phyloP scores from a whole-genome alignment of 2,888 invertebrate genomes.

The Beris chalybata region DNA sequence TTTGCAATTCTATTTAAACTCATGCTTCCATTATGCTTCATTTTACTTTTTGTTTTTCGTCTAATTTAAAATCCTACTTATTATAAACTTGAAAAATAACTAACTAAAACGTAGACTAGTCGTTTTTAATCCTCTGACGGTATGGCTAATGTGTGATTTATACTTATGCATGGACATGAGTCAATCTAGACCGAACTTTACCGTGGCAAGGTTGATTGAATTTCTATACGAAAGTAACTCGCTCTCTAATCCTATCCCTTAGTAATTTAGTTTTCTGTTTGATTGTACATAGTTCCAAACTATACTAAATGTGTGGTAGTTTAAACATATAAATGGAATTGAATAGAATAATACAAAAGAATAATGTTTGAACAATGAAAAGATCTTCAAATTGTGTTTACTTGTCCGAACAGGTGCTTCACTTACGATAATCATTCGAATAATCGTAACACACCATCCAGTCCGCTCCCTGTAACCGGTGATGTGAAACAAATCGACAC shows the following conservation, averaged over 20 bases:
- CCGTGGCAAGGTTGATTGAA: too few relatives aligned
- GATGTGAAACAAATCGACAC: constrained; percentile 51
- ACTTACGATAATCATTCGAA: constrained; percentile 50
- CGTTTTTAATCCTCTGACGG: too few relatives aligned
- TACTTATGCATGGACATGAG: too few relatives aligned
- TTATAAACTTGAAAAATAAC: background rate
- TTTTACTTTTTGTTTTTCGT: too few relatives aligned
- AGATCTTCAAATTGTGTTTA: background rate
- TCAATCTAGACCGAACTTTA: too few relatives aligned
- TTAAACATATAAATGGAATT: background rate
- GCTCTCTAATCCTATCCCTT: too few relatives aligned
- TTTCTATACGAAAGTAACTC: too few relatives aligned
- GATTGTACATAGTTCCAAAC: background rate
- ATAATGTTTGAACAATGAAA: too few relatives aligned
- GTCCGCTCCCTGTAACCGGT: constrained; percentile 48
- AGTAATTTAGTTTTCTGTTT: background rate
- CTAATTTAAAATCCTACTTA: background rate
- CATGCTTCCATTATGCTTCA: too few relatives aligned
- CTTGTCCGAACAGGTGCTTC: constrained; percentile 47
- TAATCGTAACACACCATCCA: constrained; percentile 51
- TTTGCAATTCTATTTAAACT: background rate
- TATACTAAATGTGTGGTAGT: background rate
- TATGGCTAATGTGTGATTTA: too few relatives aligned
- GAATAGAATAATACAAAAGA: background rate
- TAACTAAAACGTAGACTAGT: background rate